Evolutionary conservation across 1,140 invertebrate species (phyloP), one percentile per base, ranked within the genome.

Genomic region (Metaphire vulgaris): DNA sequence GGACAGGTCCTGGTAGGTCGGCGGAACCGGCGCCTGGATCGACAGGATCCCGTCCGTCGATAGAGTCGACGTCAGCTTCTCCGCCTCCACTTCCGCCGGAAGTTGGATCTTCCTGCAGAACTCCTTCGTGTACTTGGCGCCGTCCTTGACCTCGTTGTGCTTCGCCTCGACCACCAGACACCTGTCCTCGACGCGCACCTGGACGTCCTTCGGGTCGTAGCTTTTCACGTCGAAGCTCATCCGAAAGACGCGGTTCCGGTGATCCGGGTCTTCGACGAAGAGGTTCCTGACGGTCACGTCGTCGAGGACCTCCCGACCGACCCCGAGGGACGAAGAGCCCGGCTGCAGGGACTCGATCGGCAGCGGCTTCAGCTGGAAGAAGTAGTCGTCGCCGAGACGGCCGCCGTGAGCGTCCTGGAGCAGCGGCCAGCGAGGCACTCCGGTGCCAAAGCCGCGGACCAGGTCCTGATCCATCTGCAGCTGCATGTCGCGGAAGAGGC

Each of bases 51-150:
- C 86, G 71, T 87, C 86, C 28, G 84, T 85, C 30, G 84, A 86
- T 14, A 87, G 79, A 28, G 86, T 85, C n/a, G 84, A 86, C 66
- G 79, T 81, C 70, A 87, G 86, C 71, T 80, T 76, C 74, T 86
- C 87, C 6, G 87, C 84, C 74, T 87, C 83, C 26, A 86, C 86
- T 68, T 87, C 87, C 21, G 80, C 79, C 0, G 86, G 86, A 33
- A 87, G 78, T 80, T 86, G 80, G 75, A 87, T 87, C 71, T 87
- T 87, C 77, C 87, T 83, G 74, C 87, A 87, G 80, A 87, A 87
- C 77, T 87, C 87, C 26, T 86, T 79, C 75, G 85, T 81, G 12
- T 83, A 84, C 65, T 84, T 79, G 0, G 72, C 72, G 16, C 86
- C 82, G 26, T 71, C 69, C 66, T 80, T 83, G 76, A 87, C 87